phyloP scores from a whole-genome alignment of 2,113 vertebrate genomes.

The Erinaceus europaeus region DNA sequence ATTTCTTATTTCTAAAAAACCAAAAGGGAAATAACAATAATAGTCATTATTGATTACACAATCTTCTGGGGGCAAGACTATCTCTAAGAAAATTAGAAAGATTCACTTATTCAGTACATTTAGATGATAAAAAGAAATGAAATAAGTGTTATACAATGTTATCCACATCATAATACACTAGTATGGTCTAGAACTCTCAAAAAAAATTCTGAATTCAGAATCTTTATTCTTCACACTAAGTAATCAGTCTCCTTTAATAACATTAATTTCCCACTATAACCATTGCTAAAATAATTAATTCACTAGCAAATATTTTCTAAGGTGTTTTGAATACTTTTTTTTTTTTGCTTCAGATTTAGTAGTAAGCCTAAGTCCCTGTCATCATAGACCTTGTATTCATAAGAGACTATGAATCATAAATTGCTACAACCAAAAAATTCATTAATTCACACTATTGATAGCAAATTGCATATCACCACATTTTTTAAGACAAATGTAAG shows the following conservation, averaged over 20 bases:
- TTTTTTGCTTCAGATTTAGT: background rate
- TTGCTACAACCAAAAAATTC: background rate
- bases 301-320: background rate
- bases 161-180: no score
- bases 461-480: background rate
- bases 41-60: background rate
- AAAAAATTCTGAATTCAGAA: background rate
- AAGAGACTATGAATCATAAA: background rate
- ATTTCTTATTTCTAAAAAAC: background rate
- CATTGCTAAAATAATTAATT: background rate
- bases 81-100: background rate
- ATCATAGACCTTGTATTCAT: background rate
- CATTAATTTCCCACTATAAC: background rate
- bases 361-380: background rate
- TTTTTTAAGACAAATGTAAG: slow-evolving; percentile 21
- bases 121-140: background rate
- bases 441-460: background rate
- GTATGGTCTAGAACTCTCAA: background rate
- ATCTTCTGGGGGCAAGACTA: no score
- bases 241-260: no score
- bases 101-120: background rate
- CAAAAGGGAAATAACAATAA: background rate
- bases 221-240: background rate
- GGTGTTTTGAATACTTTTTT: background rate
- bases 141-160: no score